Evolutionary conservation across 2,888 invertebrate species (phyloP), one percentile per base, ranked within the genome.

Genomic region (Temnothorax unifasciatus): DNA sequence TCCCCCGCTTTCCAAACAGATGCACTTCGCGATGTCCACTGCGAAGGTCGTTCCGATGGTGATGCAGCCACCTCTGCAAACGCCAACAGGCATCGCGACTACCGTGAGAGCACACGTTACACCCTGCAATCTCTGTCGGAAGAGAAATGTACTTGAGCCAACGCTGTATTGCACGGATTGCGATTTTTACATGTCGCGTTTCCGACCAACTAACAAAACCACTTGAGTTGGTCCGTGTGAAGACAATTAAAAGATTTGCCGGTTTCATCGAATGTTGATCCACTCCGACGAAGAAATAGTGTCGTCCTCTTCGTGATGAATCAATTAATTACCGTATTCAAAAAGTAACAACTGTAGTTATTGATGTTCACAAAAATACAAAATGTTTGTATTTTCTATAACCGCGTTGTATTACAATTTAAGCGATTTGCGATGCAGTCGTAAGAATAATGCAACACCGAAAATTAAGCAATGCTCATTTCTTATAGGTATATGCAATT

Each of bases 161-260:
- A 97, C 97, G 52, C 96, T 97, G 90, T 99, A 98, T 94, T 99
- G 99, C 95, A 96, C 97, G 73, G 98, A 99, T 95, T 99, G 99
- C 95, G 98, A 98, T 94, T 98, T 97, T 95, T 99, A 99, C 93
- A 97, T 99, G 97, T 98, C 98, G 87, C 96, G 97, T 92, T 97
- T 97, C 95, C 97, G 97, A 93, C 97, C 97, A 63, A 96, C 96
- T 90, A 96, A 96, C 92, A 96, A 90, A 93, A 86, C 52, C 8
- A 25, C 79, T 38, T 71, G 68, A 68, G 15, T 25, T n/a, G 21
- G 21, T 77, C 4, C 1, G n/a, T 15, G 29, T 44, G 44, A 75
- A 34, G 9, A 21, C 4, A 18, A 41, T 21, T 15, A 2, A 18
- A 29, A 15, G 18, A 3, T 25, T 59, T 54, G 34, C 9, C 38